A percentile compares a stretch with the other conserved stretches of the same genome.
These are phyloP conservation scores for Lophius americanus DNA, from an alignment of 2,797 vertebrate species.

Conservation along the genomic window DNA sequence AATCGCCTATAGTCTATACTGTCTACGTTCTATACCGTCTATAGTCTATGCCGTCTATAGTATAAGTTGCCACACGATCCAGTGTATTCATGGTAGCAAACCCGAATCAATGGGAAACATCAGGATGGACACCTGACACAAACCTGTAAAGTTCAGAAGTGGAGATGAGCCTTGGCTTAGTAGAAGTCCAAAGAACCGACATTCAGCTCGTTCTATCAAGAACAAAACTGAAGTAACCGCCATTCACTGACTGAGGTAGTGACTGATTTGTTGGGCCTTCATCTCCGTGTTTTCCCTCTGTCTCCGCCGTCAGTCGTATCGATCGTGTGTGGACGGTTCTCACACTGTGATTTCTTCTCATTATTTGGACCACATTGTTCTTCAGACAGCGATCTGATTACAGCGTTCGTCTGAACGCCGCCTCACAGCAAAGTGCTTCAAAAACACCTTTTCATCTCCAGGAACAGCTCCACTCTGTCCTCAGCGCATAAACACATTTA, in stretches of 20 bases:
- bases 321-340: constrained; percentile 50
- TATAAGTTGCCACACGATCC: no score
- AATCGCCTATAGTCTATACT: no score
- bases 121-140: no score
- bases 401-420: constrained; percentile 39
- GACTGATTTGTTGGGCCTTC: constrained; percentile 11
- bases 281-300: constrained; percentile 11
- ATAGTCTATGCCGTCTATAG: no score
- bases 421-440: constrained; percentile 56
- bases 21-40: no score
- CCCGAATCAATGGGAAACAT: no score
- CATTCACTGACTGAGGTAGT: not conserved
- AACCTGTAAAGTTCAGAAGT: not conserved
- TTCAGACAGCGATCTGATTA: constrained; percentile 69
- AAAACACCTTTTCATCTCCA: constrained; percentile 65
- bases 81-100: no score
- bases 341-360: constrained; percentile 62
- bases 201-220: no score
- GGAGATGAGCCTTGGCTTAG: not conserved
- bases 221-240: no score
- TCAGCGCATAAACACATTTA: constrained; percentile 70
- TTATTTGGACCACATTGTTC: constrained; percentile 64
- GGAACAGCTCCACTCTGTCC: constrained; percentile 43
- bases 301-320: constrained; percentile 33
- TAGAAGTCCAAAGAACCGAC: no score